phyloP scores from a whole-genome alignment of 2,888 invertebrate genomes.

The Temnothorax rugatulus region DNA sequence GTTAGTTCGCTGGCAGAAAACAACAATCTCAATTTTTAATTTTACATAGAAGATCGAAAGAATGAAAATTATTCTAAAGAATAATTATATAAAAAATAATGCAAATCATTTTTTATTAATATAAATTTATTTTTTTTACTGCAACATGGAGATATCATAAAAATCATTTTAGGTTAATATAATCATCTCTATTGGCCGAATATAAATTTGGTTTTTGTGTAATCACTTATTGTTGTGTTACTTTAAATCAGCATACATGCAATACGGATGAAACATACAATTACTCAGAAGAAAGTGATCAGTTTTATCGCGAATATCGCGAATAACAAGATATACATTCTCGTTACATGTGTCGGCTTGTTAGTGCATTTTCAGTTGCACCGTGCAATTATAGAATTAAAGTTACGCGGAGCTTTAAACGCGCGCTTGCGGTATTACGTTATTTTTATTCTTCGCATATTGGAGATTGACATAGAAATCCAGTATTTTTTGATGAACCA shows the following conservation, averaged over 20 bases:
- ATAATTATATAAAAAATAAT: not conserved
- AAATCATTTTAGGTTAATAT: not conserved
- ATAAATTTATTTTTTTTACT: not conserved
- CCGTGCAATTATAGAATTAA: constrained; percentile 15
- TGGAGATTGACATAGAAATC: not conserved
- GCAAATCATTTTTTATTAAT: not conserved
- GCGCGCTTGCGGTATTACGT: not conserved
- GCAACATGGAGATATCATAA: too few relatives aligned
- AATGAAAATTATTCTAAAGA: not conserved
- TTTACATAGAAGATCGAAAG: not conserved
- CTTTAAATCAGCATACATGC: not conserved
- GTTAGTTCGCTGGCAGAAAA: not conserved
- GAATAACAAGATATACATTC: not conserved
- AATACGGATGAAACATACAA: not conserved
- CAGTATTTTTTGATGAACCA: not conserved
- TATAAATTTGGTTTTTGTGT: not conserved
- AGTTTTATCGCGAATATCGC: not conserved
- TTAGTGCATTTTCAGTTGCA: constrained; percentile 16
- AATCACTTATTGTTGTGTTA: not conserved
- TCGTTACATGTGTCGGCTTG: not conserved
- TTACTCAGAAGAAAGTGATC: not conserved
- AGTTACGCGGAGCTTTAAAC: not conserved
- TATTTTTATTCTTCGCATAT: constrained; percentile 12
- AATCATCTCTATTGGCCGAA: not conserved
- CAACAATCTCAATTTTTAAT: not conserved